Conservation (phyloP, 2,888 invertebrate genomes). For the Yponomeuta plumbellus region DNA sequence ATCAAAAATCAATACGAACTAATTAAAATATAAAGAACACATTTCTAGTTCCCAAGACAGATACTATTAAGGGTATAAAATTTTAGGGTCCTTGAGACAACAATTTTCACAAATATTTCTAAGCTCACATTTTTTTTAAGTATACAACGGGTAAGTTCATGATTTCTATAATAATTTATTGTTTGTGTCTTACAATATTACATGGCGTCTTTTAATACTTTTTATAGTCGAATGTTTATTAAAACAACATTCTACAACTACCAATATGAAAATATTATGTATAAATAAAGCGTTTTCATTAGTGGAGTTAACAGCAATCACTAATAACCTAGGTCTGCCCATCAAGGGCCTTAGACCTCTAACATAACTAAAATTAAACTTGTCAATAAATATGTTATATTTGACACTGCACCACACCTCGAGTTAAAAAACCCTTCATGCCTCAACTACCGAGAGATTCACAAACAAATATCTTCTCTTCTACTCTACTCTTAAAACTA, state of each 20-base stretch:
- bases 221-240: not conserved
- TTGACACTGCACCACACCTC: not conserved
- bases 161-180: not conserved
- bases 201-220: conserved; percentile 14
- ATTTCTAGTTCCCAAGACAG: conserved; percentile 41
- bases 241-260: conserved; percentile 3
- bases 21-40: conserved; percentile 44
- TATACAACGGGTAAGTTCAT: too few species aligned
- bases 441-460: conserved; percentile 19
- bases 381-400: not conserved
- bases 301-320: not conserved
- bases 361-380: not conserved
- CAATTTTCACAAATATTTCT: not conserved
- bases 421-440: not conserved
- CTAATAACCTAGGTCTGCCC: not conserved
- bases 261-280: conserved; percentile 5
- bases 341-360: not conserved
- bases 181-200: conserved; percentile 7
- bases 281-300: conserved; percentile 4
- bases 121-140: conserved; percentile 5
- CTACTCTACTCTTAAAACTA: not conserved
- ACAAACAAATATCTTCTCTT: not conserved
- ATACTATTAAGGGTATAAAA: conserved; percentile 9
- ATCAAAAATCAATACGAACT: not conserved
- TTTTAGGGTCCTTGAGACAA: not conserved